Base-by-base conservation (phyloP, 2,888 invertebrate genomes). In the Volucella bombylans region DNA sequence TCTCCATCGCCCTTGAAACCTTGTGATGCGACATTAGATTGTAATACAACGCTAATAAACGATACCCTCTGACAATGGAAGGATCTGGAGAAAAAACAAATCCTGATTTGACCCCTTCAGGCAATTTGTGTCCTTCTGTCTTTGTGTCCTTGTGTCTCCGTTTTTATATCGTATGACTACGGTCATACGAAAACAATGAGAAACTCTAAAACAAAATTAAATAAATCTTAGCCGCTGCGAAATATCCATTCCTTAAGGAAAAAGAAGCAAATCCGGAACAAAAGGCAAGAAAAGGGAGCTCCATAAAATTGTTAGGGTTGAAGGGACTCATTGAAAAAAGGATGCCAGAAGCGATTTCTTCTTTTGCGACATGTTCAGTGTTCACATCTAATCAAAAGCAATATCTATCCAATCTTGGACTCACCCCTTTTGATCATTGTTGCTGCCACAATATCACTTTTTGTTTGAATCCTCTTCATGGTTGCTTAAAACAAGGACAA, bases 331-430 rank as follows among this genome's bases (percentile, higher is more conserved):
- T 23, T 23, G 23, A 14, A 38, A 57, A 71, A 76, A 61, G 49
- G 71, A 76, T 67, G 74, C 62, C 62, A 49, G 11, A 6, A 43
- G 23, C 23, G 2, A 3, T 23, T 23, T 12, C 14, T 68, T 10
- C 12, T 54, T 41, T n/a, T 82, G 62, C 65, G 23, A 23, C 65
- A 71, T 72, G 71, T 50, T 49, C 47, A 64, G 59, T 82, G 87
- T 87, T 87, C 87, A 76, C 83, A 87, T 87, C 81, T 87, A 87
- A 87, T 87, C 87, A 87, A 86, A 83, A 78, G 54, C 55, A 73
- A 77, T 23, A 23, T 71, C 72, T 64, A 62, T 55, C 64, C 64
- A 47, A 57, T 41, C 64, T 43, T 72, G 61, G 54, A 68, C 64
- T 86, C 86, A 87, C 86, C 86, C 86, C 86, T 87, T 87, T 78